Evolutionary conservation across 2,888 invertebrate genomes (phyloP).

Genomic region (Rhamphomyia laevipes): DNA sequence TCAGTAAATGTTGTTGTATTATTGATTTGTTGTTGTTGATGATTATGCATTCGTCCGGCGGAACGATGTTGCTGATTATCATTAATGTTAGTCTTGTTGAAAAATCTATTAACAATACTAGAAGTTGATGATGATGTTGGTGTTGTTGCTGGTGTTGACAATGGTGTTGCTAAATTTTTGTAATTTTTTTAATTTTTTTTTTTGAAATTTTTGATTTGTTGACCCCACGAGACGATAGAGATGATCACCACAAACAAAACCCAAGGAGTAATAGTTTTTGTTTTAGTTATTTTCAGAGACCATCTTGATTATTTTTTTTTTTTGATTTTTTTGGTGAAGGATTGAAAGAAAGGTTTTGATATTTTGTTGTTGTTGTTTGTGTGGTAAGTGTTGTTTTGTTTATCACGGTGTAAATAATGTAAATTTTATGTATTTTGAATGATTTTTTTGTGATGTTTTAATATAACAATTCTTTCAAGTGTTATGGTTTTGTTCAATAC

Average conservation of each 20-base stretch:
- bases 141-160: slow-evolving; percentile 34
- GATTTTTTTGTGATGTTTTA: too few species aligned
- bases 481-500: too few species aligned
- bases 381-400: too few species aligned
- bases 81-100: slow-evolving; percentile 16
- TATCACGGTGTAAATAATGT: too few species aligned
- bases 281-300: slow-evolving; percentile 17
- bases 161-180: slow-evolving; percentile 29
- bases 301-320: slow-evolving; percentile 8
- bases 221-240: neutral
- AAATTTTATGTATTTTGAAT: too few species aligned
- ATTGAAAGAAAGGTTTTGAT: too few species aligned
- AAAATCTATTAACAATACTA: too few species aligned
- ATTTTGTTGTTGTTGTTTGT: too few species aligned
- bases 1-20: slow-evolving; percentile 2
- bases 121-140: slow-evolving; percentile 22
- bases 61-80: slow-evolving; percentile 25
- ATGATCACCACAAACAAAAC: neutral
- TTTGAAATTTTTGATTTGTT: neutral
- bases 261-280: slow-evolving; percentile 16
- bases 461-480: too few species aligned
- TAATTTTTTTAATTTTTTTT: too few species aligned
- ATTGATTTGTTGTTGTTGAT: slow-evolving; percentile 10
- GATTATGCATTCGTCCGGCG: slow-evolving; percentile 28
- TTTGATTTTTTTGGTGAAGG: slow-evolving; percentile 4